A percentile compares a stretch with the other conserved stretches of the same genome.
Conservation (phyloP, 2,113 vertebrate genomes). For the Notarius lentiginosus region DNA sequence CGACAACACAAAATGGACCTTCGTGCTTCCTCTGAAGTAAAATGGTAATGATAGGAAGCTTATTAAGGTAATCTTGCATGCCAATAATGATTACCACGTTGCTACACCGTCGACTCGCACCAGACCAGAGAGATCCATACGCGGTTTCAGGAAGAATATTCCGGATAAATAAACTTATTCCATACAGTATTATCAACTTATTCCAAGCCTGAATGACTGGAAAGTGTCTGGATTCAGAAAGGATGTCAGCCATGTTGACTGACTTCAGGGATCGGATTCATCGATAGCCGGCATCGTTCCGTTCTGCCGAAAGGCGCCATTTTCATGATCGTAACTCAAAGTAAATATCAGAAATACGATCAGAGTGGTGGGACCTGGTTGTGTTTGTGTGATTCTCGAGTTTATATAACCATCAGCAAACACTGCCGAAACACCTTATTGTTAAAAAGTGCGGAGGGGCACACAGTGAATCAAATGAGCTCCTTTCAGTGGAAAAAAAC, state of each 20-base stretch:
- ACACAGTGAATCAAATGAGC: not conserved
- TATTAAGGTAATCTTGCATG: slow-evolving; percentile 66
- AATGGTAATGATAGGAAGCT: slow-evolving; percentile 61
- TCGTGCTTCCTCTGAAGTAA: slow-evolving; percentile 52
- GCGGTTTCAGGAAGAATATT: not conserved
- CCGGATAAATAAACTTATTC: not conserved
- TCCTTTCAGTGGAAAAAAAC: not conserved
- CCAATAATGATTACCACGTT: slow-evolving; percentile 63
- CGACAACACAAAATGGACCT: slow-evolving; percentile 40
- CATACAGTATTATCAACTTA: not conserved
- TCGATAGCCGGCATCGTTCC: not conserved
- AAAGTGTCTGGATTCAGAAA: not conserved
- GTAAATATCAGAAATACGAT: not conserved
- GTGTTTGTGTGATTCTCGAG: not conserved
- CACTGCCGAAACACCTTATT: not conserved
- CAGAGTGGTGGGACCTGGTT: not conserved
- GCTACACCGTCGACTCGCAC: slow-evolving; percentile 43
- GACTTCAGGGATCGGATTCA: not conserved
- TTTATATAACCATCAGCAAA: not conserved
- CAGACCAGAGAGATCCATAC: not conserved
- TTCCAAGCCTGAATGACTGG: not conserved
- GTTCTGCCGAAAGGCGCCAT: not conserved
- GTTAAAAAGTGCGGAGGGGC: not conserved
- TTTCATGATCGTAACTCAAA: not conserved
- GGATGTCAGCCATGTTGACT: not conserved